These are phyloP conservation scores for Gorsachius goisagi DNA, from an alignment of 2,113 vertebrate genomes.

Conservation along the genomic window DNA sequence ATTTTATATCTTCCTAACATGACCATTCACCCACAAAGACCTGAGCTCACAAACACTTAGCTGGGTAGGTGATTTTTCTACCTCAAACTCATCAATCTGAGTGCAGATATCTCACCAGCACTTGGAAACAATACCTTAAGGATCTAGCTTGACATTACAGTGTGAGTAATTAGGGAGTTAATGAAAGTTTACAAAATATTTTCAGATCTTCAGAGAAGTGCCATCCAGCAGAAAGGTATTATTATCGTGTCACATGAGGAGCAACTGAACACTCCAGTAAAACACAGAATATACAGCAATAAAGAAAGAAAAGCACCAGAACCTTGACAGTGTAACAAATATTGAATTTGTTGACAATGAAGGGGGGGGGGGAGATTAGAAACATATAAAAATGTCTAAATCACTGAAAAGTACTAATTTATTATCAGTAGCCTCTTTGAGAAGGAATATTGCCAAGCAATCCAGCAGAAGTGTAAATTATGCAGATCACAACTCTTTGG, in stretches of 20 bases:
- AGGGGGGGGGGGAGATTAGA: background rate
- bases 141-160: background rate
- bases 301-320: background rate
- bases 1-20: background rate
- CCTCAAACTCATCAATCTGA: background rate
- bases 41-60: background rate
- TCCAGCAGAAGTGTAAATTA: background rate
- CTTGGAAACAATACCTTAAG: background rate
- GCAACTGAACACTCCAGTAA: background rate
- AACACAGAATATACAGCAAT: background rate
- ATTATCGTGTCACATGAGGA: background rate
- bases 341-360: background rate
- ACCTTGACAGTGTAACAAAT: background rate
- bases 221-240: background rate
- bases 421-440: background rate
- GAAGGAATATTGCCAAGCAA: background rate
- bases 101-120: background rate
- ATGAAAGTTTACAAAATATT: conserved; percentile 37
- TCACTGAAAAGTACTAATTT: background rate
- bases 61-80: background rate
- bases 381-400: conserved; percentile 14
- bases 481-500: background rate
- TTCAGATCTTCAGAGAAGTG: background rate
- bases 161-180: background rate
- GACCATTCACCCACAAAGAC: background rate